Evolutionary conservation across 2,797 vertebrate species (phyloP).

Genomic region (Etheostoma perlongum): DNA sequence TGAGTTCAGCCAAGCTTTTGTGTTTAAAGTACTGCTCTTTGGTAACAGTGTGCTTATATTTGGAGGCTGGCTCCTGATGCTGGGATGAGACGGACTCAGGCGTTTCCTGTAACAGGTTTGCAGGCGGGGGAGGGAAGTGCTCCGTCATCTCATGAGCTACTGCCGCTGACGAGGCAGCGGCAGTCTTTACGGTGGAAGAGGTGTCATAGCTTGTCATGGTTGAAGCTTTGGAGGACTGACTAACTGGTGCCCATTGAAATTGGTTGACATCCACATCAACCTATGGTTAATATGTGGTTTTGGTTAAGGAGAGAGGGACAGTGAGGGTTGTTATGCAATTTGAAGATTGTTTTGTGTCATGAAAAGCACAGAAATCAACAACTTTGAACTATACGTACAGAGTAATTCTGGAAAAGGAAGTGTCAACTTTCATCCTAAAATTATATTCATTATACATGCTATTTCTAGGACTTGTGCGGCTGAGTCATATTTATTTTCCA

Average conservation of each 20-base stretch:
- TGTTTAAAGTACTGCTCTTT: constrained; percentile 89
- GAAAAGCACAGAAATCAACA: constrained; percentile 20
- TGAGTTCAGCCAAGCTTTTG: constrained; percentile 89
- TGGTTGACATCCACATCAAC: constrained; percentile 88
- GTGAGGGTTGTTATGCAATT: constrained; percentile 35
- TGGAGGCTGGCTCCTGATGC: constrained; percentile 56
- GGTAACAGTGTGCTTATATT: constrained; percentile 70
- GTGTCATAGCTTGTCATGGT: constrained; percentile 75
- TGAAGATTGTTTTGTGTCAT: neutral
- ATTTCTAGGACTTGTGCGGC: neutral
- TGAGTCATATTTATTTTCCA: neutral
- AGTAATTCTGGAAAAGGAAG: constrained; percentile 1
- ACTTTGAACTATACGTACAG: constrained; percentile 2
- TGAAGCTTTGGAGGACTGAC: constrained; percentile 79
- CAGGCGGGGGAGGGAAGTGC: constrained; percentile 81
- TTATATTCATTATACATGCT: neutral
- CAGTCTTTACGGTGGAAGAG: constrained; percentile 66
- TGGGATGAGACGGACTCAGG: constrained; percentile 79
- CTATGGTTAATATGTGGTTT: constrained; percentile 73
- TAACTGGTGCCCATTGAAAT: constrained; percentile 85
- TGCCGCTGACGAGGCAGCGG: constrained; percentile 60
- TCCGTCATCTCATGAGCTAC: constrained; percentile 76
- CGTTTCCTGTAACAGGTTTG: constrained; percentile 78
- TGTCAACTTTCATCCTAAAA: constrained; percentile 7
- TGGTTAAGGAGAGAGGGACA: constrained; percentile 66